Conservation (phyloP, 1,140 invertebrate species). For the Augochlora pura region DNA sequence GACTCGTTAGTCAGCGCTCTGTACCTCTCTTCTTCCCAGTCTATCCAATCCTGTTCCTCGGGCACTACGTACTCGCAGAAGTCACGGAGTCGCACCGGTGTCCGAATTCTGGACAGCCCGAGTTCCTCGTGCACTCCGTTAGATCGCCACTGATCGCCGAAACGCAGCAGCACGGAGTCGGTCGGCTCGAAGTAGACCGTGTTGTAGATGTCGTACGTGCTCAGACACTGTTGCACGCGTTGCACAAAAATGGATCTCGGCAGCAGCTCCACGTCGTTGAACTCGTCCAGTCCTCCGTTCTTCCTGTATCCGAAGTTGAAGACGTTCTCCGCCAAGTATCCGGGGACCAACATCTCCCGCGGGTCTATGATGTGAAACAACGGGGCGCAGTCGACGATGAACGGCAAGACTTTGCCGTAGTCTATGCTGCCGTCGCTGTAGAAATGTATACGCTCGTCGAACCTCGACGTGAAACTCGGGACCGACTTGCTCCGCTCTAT, state of each 20-base stretch:
- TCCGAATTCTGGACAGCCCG: conserved; percentile 77
- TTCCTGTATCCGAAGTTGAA: neutral
- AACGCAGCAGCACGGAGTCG: conserved; percentile 77
- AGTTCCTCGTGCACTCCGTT: conserved; percentile 71
- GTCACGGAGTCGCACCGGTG: conserved; percentile 80
- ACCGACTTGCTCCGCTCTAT: neutral
- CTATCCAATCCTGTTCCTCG: conserved; percentile 80
- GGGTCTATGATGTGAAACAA: conserved; percentile 52
- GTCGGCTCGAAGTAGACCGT: conserved; percentile 73
- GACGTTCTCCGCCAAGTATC: conserved; percentile 46
- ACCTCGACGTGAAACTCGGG: neutral
- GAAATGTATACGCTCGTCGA: neutral
- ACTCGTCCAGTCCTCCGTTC: conserved; percentile 55
- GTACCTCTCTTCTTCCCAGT: conserved; percentile 71
- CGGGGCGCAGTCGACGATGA: conserved; percentile 15
- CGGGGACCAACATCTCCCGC: conserved; percentile 50
- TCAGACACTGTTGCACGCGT: conserved; percentile 75
- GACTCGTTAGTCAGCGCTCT: conserved; percentile 18
- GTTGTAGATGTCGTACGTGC: conserved; percentile 75
- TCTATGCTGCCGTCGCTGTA: conserved; percentile 48
- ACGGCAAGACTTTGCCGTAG: conserved; percentile 5
- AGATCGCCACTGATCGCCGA: conserved; percentile 74
- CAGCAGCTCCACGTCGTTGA: conserved; percentile 61
- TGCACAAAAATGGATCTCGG: conserved; percentile 54
- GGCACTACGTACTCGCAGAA: conserved; percentile 81